Evolutionary conservation across 1,140 invertebrate genomes (phyloP).

Genomic region (Caenorhabditis elegans): WBcel235 BX284603.4:3205501-3206000

Average conservation of each 20-base stretch:
- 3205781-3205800: constrained; percentile 73
- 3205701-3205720: constrained; percentile 72
- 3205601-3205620: constrained; percentile 79
- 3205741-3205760: constrained; percentile 82
- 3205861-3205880: too few species aligned
- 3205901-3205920: too few species aligned
- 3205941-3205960: too few species aligned
- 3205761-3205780: constrained; percentile 82
- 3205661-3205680: constrained; percentile 85
- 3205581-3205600: constrained; percentile 85
- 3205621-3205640: constrained; percentile 82
- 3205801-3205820: neutral
- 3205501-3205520: constrained; percentile 74
- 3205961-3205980: too few species aligned
- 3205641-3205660: constrained; percentile 90
- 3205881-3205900: too few species aligned
- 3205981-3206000: too few species aligned
- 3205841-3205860: too few species aligned
- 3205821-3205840: neutral
- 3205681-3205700: constrained; percentile 81
- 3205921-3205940: too few species aligned
- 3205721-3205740: constrained; percentile 79
- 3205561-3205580: constrained; percentile 75
- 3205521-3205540: constrained; percentile 76
- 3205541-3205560: constrained; percentile 70